Conservation (phyloP, 2,113 vertebrate genomes). For the Ptilonorhynchus violaceus region DNA sequence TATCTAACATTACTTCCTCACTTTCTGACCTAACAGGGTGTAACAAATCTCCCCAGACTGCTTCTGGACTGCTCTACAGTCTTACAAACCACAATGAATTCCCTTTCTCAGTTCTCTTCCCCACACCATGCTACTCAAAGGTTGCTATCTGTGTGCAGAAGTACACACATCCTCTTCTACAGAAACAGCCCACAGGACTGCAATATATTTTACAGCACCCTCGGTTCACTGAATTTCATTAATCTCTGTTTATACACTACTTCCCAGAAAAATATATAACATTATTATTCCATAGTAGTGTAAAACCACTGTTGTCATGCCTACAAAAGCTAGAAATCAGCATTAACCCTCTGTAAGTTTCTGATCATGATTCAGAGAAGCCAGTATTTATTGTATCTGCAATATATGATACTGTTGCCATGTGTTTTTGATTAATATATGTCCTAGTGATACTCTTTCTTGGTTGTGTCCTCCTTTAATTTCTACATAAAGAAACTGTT, state of each 20-base stretch:
- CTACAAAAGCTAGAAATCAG: background rate
- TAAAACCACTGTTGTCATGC: background rate
- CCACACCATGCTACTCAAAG: background rate
- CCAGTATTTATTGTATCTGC: background rate
- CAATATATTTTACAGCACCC: background rate
- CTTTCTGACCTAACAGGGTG: background rate
- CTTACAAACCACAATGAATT: background rate
- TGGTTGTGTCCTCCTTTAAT: background rate
- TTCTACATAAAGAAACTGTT: background rate
- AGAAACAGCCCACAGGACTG: background rate
- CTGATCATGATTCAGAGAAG: background rate
- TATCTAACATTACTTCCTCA: background rate
- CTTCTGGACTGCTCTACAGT: background rate
- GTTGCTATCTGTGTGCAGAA: background rate
- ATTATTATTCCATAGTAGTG: background rate
- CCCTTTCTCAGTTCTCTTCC: background rate
- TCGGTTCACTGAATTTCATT: background rate
- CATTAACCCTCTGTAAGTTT: background rate
- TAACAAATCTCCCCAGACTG: background rate
- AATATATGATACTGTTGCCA: background rate
- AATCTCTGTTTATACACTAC: background rate
- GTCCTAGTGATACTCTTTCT: background rate
- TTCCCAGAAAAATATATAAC: background rate
- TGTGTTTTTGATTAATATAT: background rate
- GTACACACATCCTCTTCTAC: background rate